phyloP scores from a whole-genome alignment of 2,797 vertebrate species.

The Ispidina lecontei region DNA sequence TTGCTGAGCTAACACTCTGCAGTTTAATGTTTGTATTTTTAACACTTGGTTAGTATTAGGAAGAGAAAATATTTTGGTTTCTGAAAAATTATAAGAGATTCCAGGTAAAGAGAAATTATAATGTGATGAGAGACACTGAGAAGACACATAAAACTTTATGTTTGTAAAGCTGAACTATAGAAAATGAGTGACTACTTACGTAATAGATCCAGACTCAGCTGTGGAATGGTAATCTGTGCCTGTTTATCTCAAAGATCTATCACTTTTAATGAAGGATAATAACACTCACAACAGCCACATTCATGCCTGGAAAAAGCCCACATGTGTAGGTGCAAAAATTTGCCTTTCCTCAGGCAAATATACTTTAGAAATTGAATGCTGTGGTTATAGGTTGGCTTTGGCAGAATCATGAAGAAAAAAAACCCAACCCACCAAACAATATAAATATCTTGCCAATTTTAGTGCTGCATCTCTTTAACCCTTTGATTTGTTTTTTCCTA shows the following conservation, averaged over 20 bases:
- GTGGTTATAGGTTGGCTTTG: constrained; percentile 56
- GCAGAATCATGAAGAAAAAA: constrained; percentile 13
- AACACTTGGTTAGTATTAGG: constrained; percentile 4
- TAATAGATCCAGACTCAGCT: constrained; percentile 38
- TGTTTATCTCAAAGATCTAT: constrained; percentile 59
- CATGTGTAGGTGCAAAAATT: constrained; percentile 56
- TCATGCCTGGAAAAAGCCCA: constrained; percentile 51
- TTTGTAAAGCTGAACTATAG: constrained; percentile 38
- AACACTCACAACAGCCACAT: constrained; percentile 42
- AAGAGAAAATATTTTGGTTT: constrained; percentile 29
- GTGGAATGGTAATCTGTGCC: neutral
- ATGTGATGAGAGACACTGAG: constrained; percentile 65
- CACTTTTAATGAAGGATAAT: constrained; percentile 64
- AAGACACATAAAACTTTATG: neutral
- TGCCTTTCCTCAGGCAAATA: constrained; percentile 37
- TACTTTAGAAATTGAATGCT: constrained; percentile 43
- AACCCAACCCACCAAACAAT: neutral
- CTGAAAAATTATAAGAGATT: constrained; percentile 28
- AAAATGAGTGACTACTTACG: constrained; percentile 17
- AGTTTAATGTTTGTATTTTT: neutral
- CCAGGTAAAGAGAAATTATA: constrained; percentile 59
- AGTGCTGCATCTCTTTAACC: constrained; percentile 26
- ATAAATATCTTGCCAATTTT: neutral
- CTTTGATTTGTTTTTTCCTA: neutral
- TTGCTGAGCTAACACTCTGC: neutral